Evolutionary conservation across 2,113 vertebrate genomes (phyloP), one percentile per base, ranked within the genome.

Genomic region (Apistogramma diplotaenia): DNA sequence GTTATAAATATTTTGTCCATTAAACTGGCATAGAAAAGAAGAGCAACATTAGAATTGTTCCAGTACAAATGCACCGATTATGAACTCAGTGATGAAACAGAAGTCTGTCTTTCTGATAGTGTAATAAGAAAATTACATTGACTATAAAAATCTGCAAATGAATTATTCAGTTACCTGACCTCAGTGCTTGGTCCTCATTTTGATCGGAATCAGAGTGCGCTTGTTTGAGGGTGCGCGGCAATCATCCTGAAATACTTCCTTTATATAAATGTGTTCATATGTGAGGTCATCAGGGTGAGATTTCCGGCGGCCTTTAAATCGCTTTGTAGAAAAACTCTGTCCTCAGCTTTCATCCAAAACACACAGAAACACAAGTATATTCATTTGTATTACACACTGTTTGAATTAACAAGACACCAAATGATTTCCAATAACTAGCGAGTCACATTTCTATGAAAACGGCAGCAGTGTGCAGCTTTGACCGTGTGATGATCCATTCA

Each of bases 21-120:
- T 21, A 5, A 6, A 23, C 4, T 23, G 10, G n/a, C 0, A 46
- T 11, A 46, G 8, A 67, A 27, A 67, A 0, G 40, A 9, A 2
- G 58, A 60, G 16, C 5, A 5, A 7, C 49, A 7, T 29, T 70
- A 3, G 9, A 70, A 49, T 49, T 29, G 19, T 70, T 29, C 62
- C 62, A 29, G 16, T 29, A 27, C 0, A 46, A 19, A 43, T 43
- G 23, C 1, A 0, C 1, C 15, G 6, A 27, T 27, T 46, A 19
- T 70, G 23, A 49, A 29, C 40, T 70, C 62, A 29, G 62, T 49
- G 62, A 70, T 49, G 6, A 67, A 70, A 29, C 16, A 7, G 23
- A 25, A 19, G 35, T 13, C 18, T 35, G 31, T 49, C 61, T 13
- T 43, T 43, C 4, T 43, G 13, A 43, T 5, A 13, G 40, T 5